A percentile compares a stretch with the other conserved stretches of the same genome.
Conservation (phyloP, 2,888 invertebrate genomes). For the Cotesia congregata region DNA sequence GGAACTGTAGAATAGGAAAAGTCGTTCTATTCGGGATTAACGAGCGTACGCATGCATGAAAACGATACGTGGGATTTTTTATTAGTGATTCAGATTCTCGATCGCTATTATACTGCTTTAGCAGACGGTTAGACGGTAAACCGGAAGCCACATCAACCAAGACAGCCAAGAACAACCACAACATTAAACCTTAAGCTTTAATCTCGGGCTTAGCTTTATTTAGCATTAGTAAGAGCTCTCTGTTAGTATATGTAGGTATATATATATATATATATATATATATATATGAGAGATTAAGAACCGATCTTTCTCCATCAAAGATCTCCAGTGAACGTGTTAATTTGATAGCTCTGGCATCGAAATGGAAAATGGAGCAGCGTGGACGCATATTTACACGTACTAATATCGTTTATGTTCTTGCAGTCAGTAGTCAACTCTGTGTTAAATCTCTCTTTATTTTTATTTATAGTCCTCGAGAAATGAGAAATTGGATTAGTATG, state of each 20-base stretch:
- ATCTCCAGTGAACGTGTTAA: slow-evolving; percentile 46
- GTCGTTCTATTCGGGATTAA: slow-evolving; percentile 17
- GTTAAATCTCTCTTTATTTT: neutral
- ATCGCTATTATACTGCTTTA: neutral
- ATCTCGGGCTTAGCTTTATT: neutral
- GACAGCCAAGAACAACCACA: neutral
- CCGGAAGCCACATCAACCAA: slow-evolving; percentile 15
- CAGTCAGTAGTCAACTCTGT: neutral
- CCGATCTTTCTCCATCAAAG: slow-evolving; percentile 47
- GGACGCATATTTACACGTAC: neutral
- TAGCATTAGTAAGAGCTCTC: neutral
- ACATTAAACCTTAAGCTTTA: neutral
- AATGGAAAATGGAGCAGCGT: slow-evolving; percentile 54
- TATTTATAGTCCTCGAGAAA: slow-evolving; percentile 33
- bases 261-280: too few relatives aligned
- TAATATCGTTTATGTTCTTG: neutral
- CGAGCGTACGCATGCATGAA: slow-evolving; percentile 30
- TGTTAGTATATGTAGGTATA: too few relatives aligned
- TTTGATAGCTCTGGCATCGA: slow-evolving; percentile 45
- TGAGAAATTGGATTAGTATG: slow-evolving; percentile 36
- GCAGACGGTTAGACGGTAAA: neutral
- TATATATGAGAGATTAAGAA: neutral
- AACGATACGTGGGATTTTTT: slow-evolving; percentile 21
- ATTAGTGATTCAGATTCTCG: neutral
- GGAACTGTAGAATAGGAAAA: slow-evolving; percentile 24